Conservation (phyloP, 2,113 vertebrate species). For the Silurus asotus region DNA sequence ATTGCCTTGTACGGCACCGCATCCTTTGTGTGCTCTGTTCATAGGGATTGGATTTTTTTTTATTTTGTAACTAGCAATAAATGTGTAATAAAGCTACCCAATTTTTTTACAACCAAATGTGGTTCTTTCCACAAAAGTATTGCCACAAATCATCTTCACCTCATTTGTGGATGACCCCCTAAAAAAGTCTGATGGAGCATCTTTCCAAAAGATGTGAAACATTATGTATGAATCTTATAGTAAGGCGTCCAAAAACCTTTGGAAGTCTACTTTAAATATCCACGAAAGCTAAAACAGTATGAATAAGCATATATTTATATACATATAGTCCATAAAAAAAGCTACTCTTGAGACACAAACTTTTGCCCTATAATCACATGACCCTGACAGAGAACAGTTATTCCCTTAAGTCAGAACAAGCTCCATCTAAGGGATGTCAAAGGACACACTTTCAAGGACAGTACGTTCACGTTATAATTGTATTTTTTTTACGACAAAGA, state of each 20-base stretch:
- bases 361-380: not conserved
- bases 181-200: no score
- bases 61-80: not conserved
- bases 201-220: no score
- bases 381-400: not conserved
- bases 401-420: not conserved
- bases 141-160: no score
- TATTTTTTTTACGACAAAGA: not conserved
- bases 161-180: no score
- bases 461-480: not conserved
- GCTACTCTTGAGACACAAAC: not conserved
- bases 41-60: not conserved
- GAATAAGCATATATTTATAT: no score
- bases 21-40: not conserved
- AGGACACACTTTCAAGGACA: constrained; percentile 8
- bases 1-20: not conserved
- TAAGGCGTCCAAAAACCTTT: no score
- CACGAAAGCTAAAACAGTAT: no score
- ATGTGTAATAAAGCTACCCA: no score
- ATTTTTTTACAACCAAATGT: no score
- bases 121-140: no score
- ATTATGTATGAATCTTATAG: no score
- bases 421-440: not conserved
- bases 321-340: not conserved
- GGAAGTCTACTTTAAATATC: no score